A percentile compares a stretch with the other conserved stretches of the same genome.
Conservation (phyloP, 2,888 invertebrate species). For the Furcula furcula region DNA sequence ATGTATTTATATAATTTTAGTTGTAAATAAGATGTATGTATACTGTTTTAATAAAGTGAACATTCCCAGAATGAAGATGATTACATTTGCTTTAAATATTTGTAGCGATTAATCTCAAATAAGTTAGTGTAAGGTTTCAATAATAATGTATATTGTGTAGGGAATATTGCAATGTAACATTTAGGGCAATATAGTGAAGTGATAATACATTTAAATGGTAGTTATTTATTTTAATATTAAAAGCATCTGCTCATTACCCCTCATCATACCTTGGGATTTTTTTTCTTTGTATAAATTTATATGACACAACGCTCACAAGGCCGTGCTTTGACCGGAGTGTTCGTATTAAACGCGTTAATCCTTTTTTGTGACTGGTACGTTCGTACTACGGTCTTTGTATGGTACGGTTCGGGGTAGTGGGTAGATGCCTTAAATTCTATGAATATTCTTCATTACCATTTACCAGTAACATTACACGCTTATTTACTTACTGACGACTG, state of each 20-base stretch:
- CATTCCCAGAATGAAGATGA: constrained; percentile 69
- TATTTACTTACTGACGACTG: background rate
- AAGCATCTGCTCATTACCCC: too few species aligned
- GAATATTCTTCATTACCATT: too few species aligned
- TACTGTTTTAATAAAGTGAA: constrained; percentile 44
- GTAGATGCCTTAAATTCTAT: too few species aligned
- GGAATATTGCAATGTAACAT: constrained; percentile 19
- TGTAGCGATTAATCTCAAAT: constrained; percentile 43
- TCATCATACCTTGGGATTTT: too few species aligned
- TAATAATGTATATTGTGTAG: constrained; percentile 27
- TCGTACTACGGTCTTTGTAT: too few species aligned
- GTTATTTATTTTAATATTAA: constrained; percentile 31
- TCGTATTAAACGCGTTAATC: too few species aligned
- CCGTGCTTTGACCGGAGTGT: too few species aligned
- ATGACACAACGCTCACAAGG: too few species aligned
- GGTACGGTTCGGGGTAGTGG: too few species aligned
- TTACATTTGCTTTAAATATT: constrained; percentile 63
- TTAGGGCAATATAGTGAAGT: constrained; percentile 38
- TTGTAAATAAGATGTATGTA: constrained; percentile 54
- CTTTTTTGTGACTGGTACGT: too few species aligned
- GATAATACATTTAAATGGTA: constrained; percentile 34
- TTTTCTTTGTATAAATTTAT: too few species aligned
- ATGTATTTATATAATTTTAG: constrained; percentile 60
- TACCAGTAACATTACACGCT: background rate
- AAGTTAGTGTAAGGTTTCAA: constrained; percentile 36